A percentile compares a stretch with the other conserved stretches of the same genome.
Evolutionary conservation across 2,797 vertebrate species (phyloP).

Genomic region (Rhabdophis nuchalis): DNA sequence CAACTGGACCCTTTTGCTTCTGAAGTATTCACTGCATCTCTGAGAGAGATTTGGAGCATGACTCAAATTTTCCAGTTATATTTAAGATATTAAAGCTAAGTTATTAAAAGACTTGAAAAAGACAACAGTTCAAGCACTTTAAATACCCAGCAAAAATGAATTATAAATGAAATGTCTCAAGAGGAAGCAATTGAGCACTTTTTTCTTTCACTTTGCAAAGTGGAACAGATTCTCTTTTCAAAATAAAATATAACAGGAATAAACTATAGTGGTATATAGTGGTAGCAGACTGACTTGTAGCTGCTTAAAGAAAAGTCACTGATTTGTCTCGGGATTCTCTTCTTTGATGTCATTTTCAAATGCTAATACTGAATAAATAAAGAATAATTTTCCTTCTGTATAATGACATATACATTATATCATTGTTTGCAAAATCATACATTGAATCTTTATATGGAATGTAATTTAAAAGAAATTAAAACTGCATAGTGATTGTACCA

Average conservation of each 20-base stretch:
- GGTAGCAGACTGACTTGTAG: not conserved
- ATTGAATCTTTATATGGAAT: not conserved
- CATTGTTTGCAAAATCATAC: conserved; percentile 8
- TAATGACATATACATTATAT: conserved; percentile 2
- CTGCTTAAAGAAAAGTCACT: not conserved
- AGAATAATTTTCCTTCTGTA: conserved; percentile 10
- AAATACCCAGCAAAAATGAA: not conserved
- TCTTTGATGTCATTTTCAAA: not conserved
- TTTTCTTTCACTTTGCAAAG: not conserved
- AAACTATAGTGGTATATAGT: not conserved
- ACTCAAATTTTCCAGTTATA: not conserved
- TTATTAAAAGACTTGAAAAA: not conserved
- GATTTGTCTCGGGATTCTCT: not conserved
- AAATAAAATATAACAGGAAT: not conserved
- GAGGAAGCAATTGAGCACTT: not conserved
- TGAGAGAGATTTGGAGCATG: not conserved
- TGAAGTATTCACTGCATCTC: not conserved
- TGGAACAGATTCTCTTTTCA: not conserved
- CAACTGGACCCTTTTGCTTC: not conserved
- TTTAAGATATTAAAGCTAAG: not conserved
- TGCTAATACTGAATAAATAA: not conserved
- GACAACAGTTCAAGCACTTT: not conserved
- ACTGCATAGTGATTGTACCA: not conserved
- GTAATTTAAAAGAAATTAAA: not conserved
- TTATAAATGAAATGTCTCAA: not conserved